Conservation (phyloP, 2,113 vertebrate species). For the Gracilinanus agilis region DNA sequence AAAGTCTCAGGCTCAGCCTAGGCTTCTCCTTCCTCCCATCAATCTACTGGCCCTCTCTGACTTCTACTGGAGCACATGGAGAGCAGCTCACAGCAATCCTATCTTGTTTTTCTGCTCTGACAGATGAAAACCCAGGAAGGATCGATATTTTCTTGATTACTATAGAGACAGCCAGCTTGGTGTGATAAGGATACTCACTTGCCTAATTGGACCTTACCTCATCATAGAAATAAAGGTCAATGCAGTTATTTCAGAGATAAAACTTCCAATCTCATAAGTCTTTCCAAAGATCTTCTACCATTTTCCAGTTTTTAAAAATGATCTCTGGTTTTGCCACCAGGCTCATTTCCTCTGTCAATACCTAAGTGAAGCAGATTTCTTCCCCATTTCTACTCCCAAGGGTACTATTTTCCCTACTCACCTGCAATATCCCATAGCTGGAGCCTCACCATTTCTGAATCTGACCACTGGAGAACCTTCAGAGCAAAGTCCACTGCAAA, state of each 20-base stretch:
- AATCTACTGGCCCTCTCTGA: not conserved
- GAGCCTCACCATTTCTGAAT: constrained; percentile 89
- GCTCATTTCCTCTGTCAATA: not conserved
- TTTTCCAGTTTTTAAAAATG: constrained; percentile 28
- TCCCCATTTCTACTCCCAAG: not conserved
- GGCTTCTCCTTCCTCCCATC: not conserved
- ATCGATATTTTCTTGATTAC: not conserved
- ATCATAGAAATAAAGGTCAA: not conserved
- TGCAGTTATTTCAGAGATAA: not conserved
- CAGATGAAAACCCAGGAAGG: constrained; percentile 14
- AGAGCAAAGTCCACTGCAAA: constrained; percentile 91
- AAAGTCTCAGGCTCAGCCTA: not conserved
- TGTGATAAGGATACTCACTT: not conserved
- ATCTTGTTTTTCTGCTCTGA: constrained; percentile 39
- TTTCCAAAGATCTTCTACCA: constrained; percentile 18
- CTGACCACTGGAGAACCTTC: constrained; percentile 92
- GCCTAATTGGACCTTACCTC: not conserved
- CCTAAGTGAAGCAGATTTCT: not conserved
- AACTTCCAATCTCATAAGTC: not conserved
- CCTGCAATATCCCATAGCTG: constrained; percentile 96
- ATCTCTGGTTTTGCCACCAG: not conserved
- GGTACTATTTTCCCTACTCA: constrained; percentile 62
- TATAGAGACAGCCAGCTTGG: not conserved
- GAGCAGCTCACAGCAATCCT: not conserved
- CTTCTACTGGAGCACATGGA: not conserved